phyloP scores from a whole-genome alignment of 2,113 vertebrate species.

The Colistium nudipinnis region DNA sequence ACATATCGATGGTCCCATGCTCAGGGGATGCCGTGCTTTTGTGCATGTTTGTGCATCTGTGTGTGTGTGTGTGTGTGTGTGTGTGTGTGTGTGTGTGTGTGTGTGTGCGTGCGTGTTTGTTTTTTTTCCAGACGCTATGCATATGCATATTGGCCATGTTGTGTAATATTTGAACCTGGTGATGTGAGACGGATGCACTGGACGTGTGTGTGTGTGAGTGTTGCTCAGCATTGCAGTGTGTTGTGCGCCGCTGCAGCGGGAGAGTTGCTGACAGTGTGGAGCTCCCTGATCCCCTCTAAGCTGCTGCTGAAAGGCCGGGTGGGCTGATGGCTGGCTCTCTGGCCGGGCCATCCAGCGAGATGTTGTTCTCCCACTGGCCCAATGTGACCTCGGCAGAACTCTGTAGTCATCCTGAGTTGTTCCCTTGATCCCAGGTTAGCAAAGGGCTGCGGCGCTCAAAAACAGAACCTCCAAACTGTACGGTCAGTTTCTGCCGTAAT shows the following conservation, averaged over 20 bases:
- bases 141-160: conserved; percentile 3
- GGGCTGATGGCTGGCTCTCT: conserved; percentile 40
- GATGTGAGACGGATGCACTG: conserved; percentile 37
- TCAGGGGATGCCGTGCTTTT: no score
- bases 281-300: conserved; percentile 71
- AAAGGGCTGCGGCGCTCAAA: conserved; percentile 10
- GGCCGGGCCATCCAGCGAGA: conserved; percentile 20
- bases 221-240: conserved; percentile 32
- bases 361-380: conserved; percentile 32
- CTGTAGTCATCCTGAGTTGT: conserved; percentile 12
- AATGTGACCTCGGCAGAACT: conserved; percentile 9
- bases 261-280: conserved; percentile 74
- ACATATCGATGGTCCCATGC: conserved; percentile 40
- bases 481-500: background rate
- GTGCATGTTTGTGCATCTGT: conserved; percentile 3
- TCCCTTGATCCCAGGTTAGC: conserved; percentile 15
- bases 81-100: conserved; percentile 8
- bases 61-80: conserved; percentile 6
- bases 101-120: conserved; percentile 3
- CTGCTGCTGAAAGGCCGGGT: conserved; percentile 60
- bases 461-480: background rate
- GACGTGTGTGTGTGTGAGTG: conserved; percentile 23
- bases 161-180: conserved; percentile 23
- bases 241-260: conserved; percentile 34
- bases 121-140: conserved; percentile 4